phyloP scores from a whole-genome alignment of 2,113 vertebrate species.

The Hippocampus abdominalis region DNA sequence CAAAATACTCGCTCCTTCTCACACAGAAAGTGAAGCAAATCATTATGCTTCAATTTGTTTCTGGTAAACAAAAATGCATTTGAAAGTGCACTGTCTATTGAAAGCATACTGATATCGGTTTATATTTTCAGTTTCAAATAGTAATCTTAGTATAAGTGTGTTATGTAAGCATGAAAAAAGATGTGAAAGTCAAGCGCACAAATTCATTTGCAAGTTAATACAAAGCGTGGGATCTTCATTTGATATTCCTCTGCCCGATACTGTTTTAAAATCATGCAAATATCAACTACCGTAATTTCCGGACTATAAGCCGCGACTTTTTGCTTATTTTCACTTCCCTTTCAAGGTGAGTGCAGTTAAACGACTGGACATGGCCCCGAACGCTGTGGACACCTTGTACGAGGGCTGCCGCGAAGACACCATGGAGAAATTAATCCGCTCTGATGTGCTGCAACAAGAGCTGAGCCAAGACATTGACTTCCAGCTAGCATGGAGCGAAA shows the following conservation, averaged over 20 bases:
- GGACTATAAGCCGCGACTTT: too few relatives aligned
- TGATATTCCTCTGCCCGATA: too few relatives aligned
- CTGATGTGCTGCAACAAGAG: constrained; percentile 50
- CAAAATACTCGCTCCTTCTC: neutral
- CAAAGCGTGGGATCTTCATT: too few relatives aligned
- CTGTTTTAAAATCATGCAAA: too few relatives aligned
- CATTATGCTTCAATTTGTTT: neutral
- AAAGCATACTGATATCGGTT: neutral
- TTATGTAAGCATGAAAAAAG: neutral
- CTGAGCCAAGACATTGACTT: neutral
- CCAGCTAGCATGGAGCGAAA: neutral
- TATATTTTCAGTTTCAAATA: neutral
- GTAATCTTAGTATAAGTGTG: neutral
- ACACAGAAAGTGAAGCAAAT: neutral
- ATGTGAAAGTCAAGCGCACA: too few relatives aligned
- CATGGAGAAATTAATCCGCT: constrained; percentile 39
- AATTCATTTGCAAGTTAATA: too few relatives aligned
- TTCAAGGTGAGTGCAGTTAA: constrained; percentile 22
- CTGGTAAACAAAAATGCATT: neutral
- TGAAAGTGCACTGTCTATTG: neutral
- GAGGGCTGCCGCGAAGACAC: constrained; percentile 42
- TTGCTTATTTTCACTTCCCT: neutral
- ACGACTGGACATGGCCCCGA: constrained; percentile 29
- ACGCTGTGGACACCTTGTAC: constrained; percentile 53
- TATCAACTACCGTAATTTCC: too few relatives aligned